Evolutionary conservation across 2,113 vertebrate genomes (phyloP), one percentile per base, ranked within the genome.

Genomic region (Capra hircus): DNA sequence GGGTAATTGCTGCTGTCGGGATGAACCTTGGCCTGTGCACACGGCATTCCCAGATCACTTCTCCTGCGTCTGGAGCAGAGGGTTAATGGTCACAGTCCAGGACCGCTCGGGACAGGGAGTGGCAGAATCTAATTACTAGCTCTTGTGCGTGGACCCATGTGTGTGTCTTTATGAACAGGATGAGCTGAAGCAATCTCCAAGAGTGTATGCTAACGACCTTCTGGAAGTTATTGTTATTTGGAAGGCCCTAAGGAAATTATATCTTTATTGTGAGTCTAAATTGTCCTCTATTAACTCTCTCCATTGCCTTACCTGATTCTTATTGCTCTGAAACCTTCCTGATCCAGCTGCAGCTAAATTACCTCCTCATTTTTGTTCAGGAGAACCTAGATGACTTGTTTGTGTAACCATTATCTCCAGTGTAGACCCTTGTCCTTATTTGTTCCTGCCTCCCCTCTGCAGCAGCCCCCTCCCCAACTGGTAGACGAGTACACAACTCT

Each of bases 181-280:
- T 4, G 27, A 74, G 40, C 81, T 95, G 60, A 80, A 96, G 78
- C 60, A 28, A 93, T 96, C 78, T 91, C 62, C 74, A 83, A 40
- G 88, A 74, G 67, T 87, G 4, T 2, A 5, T 84, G 83, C 71
- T 96, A 97, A 93, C 13, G 52, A 57, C 64, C 43, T 91, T 91
- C 71, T 90, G 36, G 83, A 97, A 82, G 57, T 64, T 94, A 67
- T 64, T 92, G 95, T 71, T 97, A 91, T 84, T 96, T 88, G 87
- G 87, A 96, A 97, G 83, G 19, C 88, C 45, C 81, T n/a, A 82
- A 96, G 86, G 88, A 97, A 98, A 97, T 92, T 52, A 95, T 60
- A 25, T 95, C 62, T 89, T 94, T 91, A 96, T 92, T 92, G 50
- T 74, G 48, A 90, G 11, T 77, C 78, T 89, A 60, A 87, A 60